These are phyloP conservation scores for Epizoanthus rinbou DNA, from an alignment of 92 coral and sea anemone species.

Conservation along the genomic window DNA sequence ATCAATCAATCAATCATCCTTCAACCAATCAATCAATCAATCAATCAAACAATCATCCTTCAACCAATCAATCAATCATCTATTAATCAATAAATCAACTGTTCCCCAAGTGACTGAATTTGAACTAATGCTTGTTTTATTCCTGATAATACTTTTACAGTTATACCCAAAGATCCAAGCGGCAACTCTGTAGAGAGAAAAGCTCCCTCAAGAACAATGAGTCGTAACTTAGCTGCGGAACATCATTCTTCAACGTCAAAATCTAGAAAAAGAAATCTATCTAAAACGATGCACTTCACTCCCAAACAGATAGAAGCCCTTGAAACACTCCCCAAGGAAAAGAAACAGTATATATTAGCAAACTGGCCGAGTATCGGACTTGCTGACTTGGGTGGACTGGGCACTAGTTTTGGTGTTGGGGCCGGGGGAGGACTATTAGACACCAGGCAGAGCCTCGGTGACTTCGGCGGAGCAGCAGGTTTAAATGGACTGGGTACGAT, in stretches of 20 bases:
- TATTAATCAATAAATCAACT: too few relatives aligned
- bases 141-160: background rate
- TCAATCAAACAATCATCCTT: too few relatives aligned
- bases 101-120: too few relatives aligned
- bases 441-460: slow-evolving; percentile 55
- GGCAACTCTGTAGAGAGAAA: background rate
- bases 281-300: background rate
- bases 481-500: slow-evolving; percentile 42
- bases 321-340: slow-evolving; percentile 53
- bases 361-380: slow-evolving; percentile 63
- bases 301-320: background rate
- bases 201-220: background rate
- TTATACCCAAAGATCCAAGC: slow-evolving; percentile 28
- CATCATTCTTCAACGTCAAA: slow-evolving; percentile 20
- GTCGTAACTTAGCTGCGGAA: background rate
- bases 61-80: too few relatives aligned
- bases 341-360: slow-evolving; percentile 80
- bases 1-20: too few relatives aligned
- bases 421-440: slow-evolving; percentile 40
- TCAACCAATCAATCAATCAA: too few relatives aligned
- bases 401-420: background rate
- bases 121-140: too few relatives aligned
- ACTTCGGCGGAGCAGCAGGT: slow-evolving; percentile 35
- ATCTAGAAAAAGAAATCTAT: slow-evolving; percentile 9
- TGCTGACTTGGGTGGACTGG: slow-evolving; percentile 42